These are phyloP conservation scores for Chaitophorus viminalis DNA, from an alignment of 2,888 invertebrate species.

Conservation along the genomic window DNA sequence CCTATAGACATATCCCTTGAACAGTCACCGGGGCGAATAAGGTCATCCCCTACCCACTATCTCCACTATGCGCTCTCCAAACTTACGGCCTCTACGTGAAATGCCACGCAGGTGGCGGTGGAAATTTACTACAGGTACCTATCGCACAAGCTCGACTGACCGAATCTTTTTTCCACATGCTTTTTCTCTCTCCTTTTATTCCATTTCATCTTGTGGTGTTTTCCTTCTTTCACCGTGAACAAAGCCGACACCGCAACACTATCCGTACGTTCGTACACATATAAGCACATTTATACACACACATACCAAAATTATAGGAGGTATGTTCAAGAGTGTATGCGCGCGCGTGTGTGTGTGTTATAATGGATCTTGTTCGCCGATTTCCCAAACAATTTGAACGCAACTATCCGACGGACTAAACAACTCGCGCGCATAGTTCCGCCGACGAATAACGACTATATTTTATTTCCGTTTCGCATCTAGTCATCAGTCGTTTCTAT, in stretches of 20 bases:
- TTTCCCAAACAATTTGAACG: neutral
- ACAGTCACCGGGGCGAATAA: constrained; percentile 22
- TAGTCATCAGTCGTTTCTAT: neutral
- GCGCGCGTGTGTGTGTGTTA: neutral
- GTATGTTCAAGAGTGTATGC: neutral
- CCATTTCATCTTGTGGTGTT: too few relatives aligned
- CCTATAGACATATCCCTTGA: neutral
- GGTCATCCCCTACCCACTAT: constrained; percentile 7
- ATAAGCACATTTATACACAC: neutral
- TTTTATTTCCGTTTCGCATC: constrained; percentile 1
- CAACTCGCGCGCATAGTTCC: neutral
- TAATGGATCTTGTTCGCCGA: neutral
- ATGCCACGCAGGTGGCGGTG: constrained; percentile 5
- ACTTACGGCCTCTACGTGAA: neutral
- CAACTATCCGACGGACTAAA: neutral
- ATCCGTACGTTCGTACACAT: neutral
- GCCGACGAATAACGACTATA: neutral
- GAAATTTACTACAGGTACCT: neutral
- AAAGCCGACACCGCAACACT: neutral
- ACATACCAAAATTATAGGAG: too few relatives aligned
- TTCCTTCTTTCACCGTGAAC: too few relatives aligned
- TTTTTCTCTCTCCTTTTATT: too few relatives aligned
- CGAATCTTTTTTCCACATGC: too few relatives aligned
- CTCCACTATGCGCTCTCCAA: neutral
- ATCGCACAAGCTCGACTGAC: neutral